These are phyloP conservation scores for Sminthopsis crassicaudata DNA, from an alignment of 2,113 vertebrate genomes.

Conservation along the genomic window DNA sequence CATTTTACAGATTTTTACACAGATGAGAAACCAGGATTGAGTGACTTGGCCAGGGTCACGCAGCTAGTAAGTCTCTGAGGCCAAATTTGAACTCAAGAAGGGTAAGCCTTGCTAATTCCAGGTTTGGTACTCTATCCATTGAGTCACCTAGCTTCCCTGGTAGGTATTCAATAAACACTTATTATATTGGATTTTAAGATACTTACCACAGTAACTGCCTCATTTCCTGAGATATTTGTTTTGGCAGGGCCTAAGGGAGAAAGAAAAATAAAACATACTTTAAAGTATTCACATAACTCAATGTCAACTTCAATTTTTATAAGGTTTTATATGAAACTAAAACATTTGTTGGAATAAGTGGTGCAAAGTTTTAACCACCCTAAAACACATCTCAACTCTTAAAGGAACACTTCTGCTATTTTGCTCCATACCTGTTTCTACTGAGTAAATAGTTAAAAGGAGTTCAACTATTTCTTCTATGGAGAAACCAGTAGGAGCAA, in stretches of 20 bases:
- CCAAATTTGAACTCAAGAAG: background rate
- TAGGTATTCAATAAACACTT: background rate
- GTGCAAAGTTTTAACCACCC: background rate
- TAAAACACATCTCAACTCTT: background rate
- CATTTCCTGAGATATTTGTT: conserved; percentile 45
- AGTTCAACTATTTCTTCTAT: background rate
- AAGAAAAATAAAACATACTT: conserved; percentile 15
- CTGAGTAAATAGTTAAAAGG: background rate
- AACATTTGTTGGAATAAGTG: background rate
- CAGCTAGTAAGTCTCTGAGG: background rate
- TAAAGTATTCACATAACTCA: background rate
- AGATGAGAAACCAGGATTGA: background rate
- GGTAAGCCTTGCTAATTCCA: background rate
- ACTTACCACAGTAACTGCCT: conserved; percentile 52
- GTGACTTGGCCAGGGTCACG: background rate
- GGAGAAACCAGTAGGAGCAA: background rate
- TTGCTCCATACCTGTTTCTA: background rate
- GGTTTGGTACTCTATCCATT: background rate
- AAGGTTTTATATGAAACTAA: conserved; percentile 3
- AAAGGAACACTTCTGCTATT: background rate
- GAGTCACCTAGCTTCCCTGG: background rate
- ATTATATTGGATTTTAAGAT: conserved; percentile 13
- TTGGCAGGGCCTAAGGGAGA: conserved; percentile 43
- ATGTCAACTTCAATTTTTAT: background rate
- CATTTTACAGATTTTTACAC: background rate